phyloP scores from a whole-genome alignment of 1,140 invertebrate species.

The Artemia franciscana region DNA sequence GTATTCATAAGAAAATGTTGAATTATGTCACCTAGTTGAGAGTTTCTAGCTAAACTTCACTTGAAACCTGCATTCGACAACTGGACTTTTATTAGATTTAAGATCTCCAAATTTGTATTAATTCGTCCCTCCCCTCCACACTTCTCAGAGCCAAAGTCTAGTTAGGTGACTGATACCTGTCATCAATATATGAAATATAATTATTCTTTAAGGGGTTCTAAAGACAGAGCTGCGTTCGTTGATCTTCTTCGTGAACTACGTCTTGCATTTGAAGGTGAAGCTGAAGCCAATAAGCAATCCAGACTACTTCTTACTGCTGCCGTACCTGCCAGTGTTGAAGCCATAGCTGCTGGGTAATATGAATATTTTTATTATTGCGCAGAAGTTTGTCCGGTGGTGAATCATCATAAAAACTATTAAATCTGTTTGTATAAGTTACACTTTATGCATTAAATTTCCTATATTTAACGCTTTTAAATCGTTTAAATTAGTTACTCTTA shows the following conservation, averaged over 20 bases:
- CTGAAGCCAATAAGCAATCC: constrained; percentile 46
- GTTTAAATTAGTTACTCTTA: too few relatives aligned
- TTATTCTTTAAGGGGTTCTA: constrained; percentile 33
- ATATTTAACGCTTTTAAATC: too few relatives aligned
- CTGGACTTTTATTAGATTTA: neutral
- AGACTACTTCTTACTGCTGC: constrained; percentile 65
- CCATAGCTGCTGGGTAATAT: constrained; percentile 62
- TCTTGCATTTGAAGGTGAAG: constrained; percentile 70
- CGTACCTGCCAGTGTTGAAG: constrained; percentile 75
- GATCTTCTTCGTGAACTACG: constrained; percentile 58
- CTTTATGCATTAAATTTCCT: too few relatives aligned
- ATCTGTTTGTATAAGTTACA: too few relatives aligned
- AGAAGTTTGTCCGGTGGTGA: too few relatives aligned
- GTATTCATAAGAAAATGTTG: too few relatives aligned
- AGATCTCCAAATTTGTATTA: neutral
- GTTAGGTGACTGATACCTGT: neutral
- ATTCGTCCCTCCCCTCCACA: neutral
- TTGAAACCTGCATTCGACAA: neutral
- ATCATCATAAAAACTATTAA: too few relatives aligned
- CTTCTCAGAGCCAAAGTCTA: constrained; percentile 1
- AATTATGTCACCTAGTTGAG: too few relatives aligned
- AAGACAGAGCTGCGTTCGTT: constrained; percentile 56
- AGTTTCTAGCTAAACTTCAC: too few relatives aligned
- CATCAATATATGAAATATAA: constrained; percentile 13
- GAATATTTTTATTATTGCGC: too few relatives aligned